Evolutionary conservation across 2,797 vertebrate species (phyloP), one percentile per base, ranked within the genome.

Genomic region (Molossus alvarezi): DNA sequence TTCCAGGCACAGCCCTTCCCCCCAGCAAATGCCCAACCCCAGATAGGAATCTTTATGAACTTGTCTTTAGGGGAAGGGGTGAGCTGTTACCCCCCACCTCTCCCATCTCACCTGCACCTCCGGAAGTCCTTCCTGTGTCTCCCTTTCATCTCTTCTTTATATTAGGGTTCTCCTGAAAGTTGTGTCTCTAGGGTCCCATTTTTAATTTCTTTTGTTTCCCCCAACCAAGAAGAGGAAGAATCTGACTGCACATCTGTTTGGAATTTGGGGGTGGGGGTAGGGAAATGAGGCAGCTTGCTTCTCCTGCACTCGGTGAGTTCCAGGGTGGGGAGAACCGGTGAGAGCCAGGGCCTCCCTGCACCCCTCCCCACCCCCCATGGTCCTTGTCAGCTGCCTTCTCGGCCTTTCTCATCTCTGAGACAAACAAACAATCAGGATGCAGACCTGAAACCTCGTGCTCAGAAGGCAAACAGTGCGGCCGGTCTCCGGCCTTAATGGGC

Each of bases 401-500:
- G 55, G 96, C 92, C 90, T 88, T 96, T 96, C 96, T 97, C 95
- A 96, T 96, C 93, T 95, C 88, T 9, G 92, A 96, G 95, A 97
- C 95, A 97, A 97, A 97, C 95, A 97, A 97, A 97, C 95, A 97
- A 97, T 97, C 96, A 96, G 84, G 93, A 97, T 93, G 93, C 95
- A 95, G 97, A 96, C 97, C 96, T 96, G 95, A 97, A 97, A 97
- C 95, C 97, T 94, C 88, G 88, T 90, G 96, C 87, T 73, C 94
- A 97, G 96, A 93, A 33, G 8, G 92, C 96, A 96, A 97, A 96
- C 96, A 95, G 96, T 13, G 3, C 41, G 57, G 89, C 92, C n/a
- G 77, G 97, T 96, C 97, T 97, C 97, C 83, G 96, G 96, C 95
- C 95, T 97, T 97, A 97, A 97, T 97, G 95, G 96, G 98, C 98